Conservation (phyloP, 2,113 vertebrate species). For the Pogona vitticeps region DNA sequence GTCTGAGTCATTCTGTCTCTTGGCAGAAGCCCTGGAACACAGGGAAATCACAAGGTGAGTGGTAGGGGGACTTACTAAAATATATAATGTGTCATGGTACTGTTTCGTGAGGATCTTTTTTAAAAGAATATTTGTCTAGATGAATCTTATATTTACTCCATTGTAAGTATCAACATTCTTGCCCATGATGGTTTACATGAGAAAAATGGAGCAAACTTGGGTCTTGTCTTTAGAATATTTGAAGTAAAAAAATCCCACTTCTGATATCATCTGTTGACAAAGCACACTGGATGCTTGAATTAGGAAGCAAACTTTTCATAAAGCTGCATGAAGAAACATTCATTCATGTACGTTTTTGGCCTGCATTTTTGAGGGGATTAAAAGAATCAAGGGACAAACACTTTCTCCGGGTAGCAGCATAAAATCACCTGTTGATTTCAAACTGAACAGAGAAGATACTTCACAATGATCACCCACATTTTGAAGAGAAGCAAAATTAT, state of each 20-base stretch:
- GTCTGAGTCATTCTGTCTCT: conserved; percentile 66
- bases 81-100: background rate
- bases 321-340: background rate
- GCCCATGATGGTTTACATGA: background rate
- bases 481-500: too few relatives aligned
- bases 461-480: too few relatives aligned
- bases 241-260: background rate
- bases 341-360: background rate
- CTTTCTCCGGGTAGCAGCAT: background rate
- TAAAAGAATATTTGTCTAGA: background rate
- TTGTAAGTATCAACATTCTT: conserved; percentile 8
- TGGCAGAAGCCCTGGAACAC: conserved; percentile 62
- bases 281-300: background rate
- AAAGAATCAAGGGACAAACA: background rate
- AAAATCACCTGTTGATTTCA: too few relatives aligned
- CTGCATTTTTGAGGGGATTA: background rate
- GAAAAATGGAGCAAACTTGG: background rate
- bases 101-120: background rate
- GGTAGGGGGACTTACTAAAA: conserved; percentile 39
- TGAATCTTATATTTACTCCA: background rate
- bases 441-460: too few relatives aligned
- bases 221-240: background rate
- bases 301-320: background rate
- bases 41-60: conserved; percentile 66
- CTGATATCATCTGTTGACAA: background rate